These are phyloP conservation scores for Pelobates cultripes DNA, from an alignment of 2,797 vertebrate species.

Conservation along the genomic window DNA sequence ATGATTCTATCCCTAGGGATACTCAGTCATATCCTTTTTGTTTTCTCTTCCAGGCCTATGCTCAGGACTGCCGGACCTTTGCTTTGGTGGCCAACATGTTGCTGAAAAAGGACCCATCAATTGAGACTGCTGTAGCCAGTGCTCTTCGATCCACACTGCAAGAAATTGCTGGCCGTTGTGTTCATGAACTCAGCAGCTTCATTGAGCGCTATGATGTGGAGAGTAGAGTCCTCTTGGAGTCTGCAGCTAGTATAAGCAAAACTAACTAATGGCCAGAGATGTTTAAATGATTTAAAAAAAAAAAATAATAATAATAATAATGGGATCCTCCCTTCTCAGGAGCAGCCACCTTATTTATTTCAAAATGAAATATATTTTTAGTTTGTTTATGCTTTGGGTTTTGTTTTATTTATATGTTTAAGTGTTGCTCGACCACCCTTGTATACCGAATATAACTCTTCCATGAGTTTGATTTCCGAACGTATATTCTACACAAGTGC, in stretches of 20 bases:
- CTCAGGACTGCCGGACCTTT: constrained; percentile 61
- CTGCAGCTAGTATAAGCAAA: background rate
- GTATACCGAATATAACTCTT: background rate
- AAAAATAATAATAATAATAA: too few species aligned
- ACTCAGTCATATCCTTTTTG: too few species aligned
- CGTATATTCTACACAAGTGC: background rate
- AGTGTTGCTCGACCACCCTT: background rate
- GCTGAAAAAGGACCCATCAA: constrained; percentile 64
- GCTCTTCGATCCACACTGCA: constrained; percentile 64
- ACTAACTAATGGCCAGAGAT: background rate
- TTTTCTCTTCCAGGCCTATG: constrained; percentile 56
- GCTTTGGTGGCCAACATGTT: constrained; percentile 64
- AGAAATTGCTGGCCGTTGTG: constrained; percentile 54
- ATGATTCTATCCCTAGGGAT: too few species aligned
- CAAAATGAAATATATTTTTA: constrained; percentile 4
- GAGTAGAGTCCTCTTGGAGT: background rate
- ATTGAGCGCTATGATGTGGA: constrained; percentile 61
- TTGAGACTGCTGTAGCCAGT: constrained; percentile 57
- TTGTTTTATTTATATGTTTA: background rate
- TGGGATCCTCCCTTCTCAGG: constrained; percentile 2
- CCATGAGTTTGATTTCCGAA: background rate
- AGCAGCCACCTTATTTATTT: background rate
- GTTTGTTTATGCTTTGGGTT: background rate
- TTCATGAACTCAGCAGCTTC: constrained; percentile 60
- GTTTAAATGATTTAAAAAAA: background rate